Percentiles rank a stretch among this genome's conserved stretches.
These are phyloP conservation scores for Allobates femoralis DNA, from an alignment of 2,797 vertebrate genomes.

Conservation along the genomic window DNA sequence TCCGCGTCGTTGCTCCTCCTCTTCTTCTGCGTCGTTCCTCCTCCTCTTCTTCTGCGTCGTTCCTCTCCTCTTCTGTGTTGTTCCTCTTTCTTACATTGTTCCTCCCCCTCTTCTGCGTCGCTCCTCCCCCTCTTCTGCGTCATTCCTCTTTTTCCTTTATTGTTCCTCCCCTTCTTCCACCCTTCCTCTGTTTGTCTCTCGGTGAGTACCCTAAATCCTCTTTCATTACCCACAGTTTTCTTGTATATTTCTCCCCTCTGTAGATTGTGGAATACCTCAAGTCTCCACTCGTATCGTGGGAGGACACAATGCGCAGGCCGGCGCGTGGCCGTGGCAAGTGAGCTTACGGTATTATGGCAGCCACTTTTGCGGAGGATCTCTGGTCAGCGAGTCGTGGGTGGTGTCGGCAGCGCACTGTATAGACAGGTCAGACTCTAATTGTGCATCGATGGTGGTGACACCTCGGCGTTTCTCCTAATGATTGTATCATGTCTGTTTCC, in stretches of 20 bases:
- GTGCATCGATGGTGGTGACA: too few relatives aligned
- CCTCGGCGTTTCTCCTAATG: not conserved
- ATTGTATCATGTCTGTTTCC: not conserved
- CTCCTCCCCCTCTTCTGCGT: not conserved
- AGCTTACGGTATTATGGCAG: conserved; percentile 76
- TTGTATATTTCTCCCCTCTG: too few relatives aligned
- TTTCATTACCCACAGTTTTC: not conserved
- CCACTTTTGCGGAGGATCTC: conserved; percentile 80
- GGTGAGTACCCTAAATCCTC: not conserved
- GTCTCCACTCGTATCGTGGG: conserved; percentile 74
- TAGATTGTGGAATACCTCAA: conserved; percentile 44
- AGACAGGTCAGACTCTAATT: conserved; percentile 72
- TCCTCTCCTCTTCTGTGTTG: not conserved
- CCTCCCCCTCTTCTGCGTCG: not conserved
- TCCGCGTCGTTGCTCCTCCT: not conserved
- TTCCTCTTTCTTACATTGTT: not conserved
- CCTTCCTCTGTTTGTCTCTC: not conserved
- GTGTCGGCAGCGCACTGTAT: conserved; percentile 81
- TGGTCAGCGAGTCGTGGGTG: conserved; percentile 77
- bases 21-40: too few relatives aligned
- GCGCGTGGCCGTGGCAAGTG: conserved; percentile 77
- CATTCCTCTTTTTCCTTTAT: not conserved
- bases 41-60: too few relatives aligned
- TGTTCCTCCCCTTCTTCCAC: not conserved
- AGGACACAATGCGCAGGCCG: conserved; percentile 69